Conservation (phyloP, 2,888 invertebrate genomes). For the Euclidia mi region DNA sequence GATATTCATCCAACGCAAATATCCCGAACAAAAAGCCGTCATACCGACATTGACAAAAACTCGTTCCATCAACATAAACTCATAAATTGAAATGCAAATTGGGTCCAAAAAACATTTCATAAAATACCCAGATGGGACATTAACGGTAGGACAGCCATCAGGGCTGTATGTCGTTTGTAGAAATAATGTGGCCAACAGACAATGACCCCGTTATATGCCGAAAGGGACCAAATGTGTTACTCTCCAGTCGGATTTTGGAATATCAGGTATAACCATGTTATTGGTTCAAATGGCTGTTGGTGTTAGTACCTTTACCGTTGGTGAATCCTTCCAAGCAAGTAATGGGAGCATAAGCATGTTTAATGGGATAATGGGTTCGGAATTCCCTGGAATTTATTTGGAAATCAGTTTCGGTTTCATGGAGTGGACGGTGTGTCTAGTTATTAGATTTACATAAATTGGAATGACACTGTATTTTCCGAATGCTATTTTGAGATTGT, state of each 20-base stretch:
- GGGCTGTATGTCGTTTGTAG: background rate
- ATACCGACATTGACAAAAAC: no score
- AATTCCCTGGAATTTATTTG: background rate
- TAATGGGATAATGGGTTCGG: background rate
- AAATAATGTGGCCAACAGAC: constrained; percentile 10
- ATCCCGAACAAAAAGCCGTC: no score
- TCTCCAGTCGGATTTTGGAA: constrained; percentile 11
- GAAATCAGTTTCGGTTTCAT: no score
- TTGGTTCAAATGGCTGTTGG: constrained; percentile 2
- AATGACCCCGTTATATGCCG: constrained; percentile 1
- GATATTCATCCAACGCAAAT: no score
- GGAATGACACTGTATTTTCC: no score
- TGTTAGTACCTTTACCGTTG: constrained; percentile 11
- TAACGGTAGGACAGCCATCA: background rate
- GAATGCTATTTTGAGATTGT: no score
- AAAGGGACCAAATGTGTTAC: constrained; percentile 8
- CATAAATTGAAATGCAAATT: background rate
- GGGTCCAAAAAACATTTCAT: background rate
- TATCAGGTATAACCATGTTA: constrained; percentile 8
- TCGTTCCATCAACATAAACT: no score
- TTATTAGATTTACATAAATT: no score
- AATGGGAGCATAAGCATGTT: no score
- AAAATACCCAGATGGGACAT: background rate
- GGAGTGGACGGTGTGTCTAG: no score
- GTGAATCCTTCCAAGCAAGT: background rate